A percentile compares a stretch with the other conserved stretches of the same genome.
These are phyloP conservation scores for Mimas tiliae DNA, from an alignment of 2,888 invertebrate species.

Conservation along the genomic window DNA sequence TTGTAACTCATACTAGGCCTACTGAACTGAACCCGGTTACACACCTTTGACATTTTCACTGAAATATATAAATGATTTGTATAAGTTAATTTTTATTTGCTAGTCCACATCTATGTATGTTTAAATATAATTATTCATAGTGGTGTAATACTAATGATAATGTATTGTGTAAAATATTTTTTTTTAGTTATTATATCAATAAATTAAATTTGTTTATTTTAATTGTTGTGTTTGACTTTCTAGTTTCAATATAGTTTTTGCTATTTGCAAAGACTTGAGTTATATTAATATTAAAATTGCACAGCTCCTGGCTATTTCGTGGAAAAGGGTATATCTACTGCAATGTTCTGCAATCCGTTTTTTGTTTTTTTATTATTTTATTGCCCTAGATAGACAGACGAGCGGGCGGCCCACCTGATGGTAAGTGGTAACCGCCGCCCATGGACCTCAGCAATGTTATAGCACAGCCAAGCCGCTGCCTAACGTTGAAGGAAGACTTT, in stretches of 20 bases:
- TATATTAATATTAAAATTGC: too few relatives aligned
- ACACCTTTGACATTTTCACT: constrained; percentile 22
- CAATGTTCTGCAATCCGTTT: too few relatives aligned
- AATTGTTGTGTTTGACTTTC: constrained; percentile 63
- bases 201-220: constrained; percentile 85
- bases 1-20: too few relatives aligned
- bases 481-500: too few relatives aligned
- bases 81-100: constrained; percentile 81
- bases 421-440: too few relatives aligned
- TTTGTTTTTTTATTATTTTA: too few relatives aligned
- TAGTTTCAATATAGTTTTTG: not conserved
- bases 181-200: constrained; percentile 83
- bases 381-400: too few relatives aligned
- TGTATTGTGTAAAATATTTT: constrained; percentile 84
- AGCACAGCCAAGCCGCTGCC: too few relatives aligned
- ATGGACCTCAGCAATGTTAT: too few relatives aligned
- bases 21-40: constrained; percentile 13
- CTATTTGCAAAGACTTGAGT: not conserved
- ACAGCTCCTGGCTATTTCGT: too few relatives aligned
- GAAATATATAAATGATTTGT: constrained; percentile 47
- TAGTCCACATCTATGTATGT: constrained; percentile 82
- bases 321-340: too few relatives aligned
- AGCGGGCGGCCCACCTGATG: too few relatives aligned
- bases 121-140: constrained; percentile 82
- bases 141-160: constrained; percentile 83